Evolutionary conservation across 1,140 invertebrate species (phyloP).

Genomic region (Ctenoplectra terminalis): DNA sequence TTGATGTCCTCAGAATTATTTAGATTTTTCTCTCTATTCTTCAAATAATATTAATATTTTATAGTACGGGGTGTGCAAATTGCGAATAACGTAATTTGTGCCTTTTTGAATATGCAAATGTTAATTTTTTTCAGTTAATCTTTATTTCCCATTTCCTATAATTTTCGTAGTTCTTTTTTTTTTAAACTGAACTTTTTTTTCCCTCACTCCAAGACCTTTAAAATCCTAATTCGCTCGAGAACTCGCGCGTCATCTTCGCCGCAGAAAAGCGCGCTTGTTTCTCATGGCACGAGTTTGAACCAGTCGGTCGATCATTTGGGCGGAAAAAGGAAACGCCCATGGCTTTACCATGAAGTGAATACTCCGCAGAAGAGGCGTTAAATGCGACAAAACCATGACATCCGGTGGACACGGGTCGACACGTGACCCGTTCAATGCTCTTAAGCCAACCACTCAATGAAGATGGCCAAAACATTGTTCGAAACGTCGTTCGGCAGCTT

Average conservation of each 20-base stretch:
- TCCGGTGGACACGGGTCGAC: constrained; percentile 78
- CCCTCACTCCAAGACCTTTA: not conserved
- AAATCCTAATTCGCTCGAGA: not conserved
- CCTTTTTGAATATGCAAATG: too few species aligned
- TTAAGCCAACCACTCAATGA: constrained; percentile 40
- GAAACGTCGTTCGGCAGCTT: not conserved
- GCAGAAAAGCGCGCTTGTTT: not conserved
- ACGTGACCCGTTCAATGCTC: constrained; percentile 72
- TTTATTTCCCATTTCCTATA: too few species aligned
- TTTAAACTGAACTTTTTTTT: not conserved
- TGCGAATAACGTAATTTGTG: too few species aligned
- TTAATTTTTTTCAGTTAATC: too few species aligned
- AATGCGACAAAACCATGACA: constrained; percentile 78
- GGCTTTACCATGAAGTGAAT: constrained; percentile 72
- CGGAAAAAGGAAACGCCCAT: constrained; percentile 76
- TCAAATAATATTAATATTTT: too few species aligned
- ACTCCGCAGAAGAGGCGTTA: constrained; percentile 70
- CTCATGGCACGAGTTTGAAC: constrained; percentile 58
- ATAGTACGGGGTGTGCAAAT: too few species aligned
- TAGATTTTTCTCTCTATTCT: too few species aligned
- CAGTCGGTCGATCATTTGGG: constrained; percentile 52
- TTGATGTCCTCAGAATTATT: too few species aligned
- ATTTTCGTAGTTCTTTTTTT: not conserved
- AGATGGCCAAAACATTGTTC: not conserved
- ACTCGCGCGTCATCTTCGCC: not conserved